phyloP scores from a whole-genome alignment of 2,888 invertebrate species.

The Osmoderma eremita region DNA sequence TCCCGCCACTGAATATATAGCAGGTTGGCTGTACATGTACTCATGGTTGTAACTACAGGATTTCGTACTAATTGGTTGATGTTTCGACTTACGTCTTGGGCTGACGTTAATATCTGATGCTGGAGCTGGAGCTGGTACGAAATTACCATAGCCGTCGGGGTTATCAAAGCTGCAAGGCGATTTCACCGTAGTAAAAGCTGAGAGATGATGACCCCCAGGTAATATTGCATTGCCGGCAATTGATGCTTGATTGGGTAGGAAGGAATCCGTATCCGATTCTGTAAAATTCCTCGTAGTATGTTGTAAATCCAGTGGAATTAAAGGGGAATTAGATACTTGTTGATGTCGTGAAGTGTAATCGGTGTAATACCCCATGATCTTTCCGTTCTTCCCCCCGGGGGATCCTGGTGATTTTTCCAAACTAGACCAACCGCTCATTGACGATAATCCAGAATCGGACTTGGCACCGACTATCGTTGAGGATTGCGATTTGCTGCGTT shows the following conservation, averaged over 20 bases:
- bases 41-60: slow-evolving; percentile 58
- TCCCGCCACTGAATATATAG: slow-evolving; percentile 81
- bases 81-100: slow-evolving; percentile 64
- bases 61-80: slow-evolving; percentile 55
- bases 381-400: slow-evolving; percentile 68
- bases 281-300: slow-evolving; percentile 65
- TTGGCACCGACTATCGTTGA: slow-evolving; percentile 78
- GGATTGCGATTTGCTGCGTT: slow-evolving; percentile 70
- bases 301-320: slow-evolving; percentile 23
- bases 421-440: slow-evolving; percentile 88
- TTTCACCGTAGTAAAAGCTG: slow-evolving; percentile 68
- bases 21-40: slow-evolving; percentile 68
- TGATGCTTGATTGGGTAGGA: slow-evolving; percentile 52
- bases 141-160: slow-evolving; percentile 64
- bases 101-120: slow-evolving; percentile 66
- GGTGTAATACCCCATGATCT: slow-evolving; percentile 51
- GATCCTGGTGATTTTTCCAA: slow-evolving; percentile 87
- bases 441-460: slow-evolving; percentile 87
- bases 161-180: slow-evolving; percentile 66
- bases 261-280: slow-evolving; percentile 70
- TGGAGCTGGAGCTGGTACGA: slow-evolving; percentile 67
- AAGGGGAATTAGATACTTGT: slow-evolving; percentile 14
- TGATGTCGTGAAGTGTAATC: slow-evolving; percentile 45
- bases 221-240: slow-evolving; percentile 55
- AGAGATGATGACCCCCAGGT: slow-evolving; percentile 66